Evolutionary conservation across 2,888 invertebrate species (phyloP).

Genomic region (Thysanoteuthis rhombus): DNA sequence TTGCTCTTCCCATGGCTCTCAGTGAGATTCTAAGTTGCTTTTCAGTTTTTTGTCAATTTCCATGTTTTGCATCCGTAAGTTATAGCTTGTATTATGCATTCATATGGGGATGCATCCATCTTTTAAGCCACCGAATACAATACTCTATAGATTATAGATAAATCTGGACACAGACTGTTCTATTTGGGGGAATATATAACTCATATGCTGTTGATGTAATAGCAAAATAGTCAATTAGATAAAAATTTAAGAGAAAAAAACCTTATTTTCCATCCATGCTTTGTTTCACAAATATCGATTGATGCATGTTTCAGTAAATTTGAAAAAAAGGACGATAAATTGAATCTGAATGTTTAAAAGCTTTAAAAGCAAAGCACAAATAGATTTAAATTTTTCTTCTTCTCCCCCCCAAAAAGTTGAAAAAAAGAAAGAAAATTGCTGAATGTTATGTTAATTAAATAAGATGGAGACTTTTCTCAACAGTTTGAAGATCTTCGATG

Average conservation of each 20-base stretch:
- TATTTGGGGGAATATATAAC: background rate
- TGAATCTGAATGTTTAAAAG: background rate
- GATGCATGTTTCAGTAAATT: background rate
- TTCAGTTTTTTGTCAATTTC: no score
- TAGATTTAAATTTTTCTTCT: background rate
- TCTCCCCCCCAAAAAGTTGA: background rate
- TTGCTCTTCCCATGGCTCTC: no score
- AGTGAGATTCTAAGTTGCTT: no score
- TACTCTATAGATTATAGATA: background rate
- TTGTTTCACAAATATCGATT: background rate
- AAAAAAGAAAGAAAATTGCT: background rate
- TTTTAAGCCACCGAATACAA: background rate
- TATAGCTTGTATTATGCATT: no score
- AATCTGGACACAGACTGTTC: background rate
- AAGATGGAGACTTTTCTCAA: background rate
- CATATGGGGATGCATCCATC: no score
- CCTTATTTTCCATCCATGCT: background rate
- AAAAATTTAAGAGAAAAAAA: background rate
- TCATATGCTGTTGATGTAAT: background rate
- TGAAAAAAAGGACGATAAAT: background rate
- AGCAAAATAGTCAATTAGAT: background rate
- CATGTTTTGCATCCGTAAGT: no score
- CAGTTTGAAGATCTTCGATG: background rate
- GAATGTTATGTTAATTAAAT: background rate
- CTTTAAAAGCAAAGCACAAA: background rate